Evolutionary conservation across 2,113 vertebrate species (phyloP), one percentile per base, ranked within the genome.

Genomic region (Phaethornis superciliosus): DNA sequence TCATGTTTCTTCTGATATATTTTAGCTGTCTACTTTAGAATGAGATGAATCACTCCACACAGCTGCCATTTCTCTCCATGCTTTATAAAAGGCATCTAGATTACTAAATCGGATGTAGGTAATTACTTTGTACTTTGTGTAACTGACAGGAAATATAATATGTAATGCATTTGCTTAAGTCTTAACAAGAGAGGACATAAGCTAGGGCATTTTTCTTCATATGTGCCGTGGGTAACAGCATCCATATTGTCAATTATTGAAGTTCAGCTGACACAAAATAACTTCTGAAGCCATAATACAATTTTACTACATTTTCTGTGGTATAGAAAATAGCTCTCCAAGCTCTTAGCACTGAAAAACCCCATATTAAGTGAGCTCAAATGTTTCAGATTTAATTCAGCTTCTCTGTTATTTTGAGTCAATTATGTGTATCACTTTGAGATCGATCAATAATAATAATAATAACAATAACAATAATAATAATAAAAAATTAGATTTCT

Each of bases 51-150:
- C 92, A 90, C 62, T 88, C 68, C 33, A 92, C 28, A 70, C 90
- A 96, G 92, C 85, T 96, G 92, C 88, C 69, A 71, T 95, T 95
- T 81, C 92, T 90, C 52, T 60, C 28, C 30, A 13, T 81, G 60
- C 28, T 88, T 93, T 90, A 85, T 67, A 88, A 87, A 96, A 95
- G 76, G 32, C 90, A 93, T 90, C 76, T 63, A 96, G 82, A 95
- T 93, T 68, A 96, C 92, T 96, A 92, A 86, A 96, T 96, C 76
- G 21, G 95, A 95, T 95, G 76, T 93, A 93, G 87, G 92, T 94
- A 96, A 96, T 96, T 94, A 96, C 92, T 95, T 94, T 93, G 88
- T 94, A 82, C 85, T 95, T 90, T 84, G 69, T 81, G 52, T 78
- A 94, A 92, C 88, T 94, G 92, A 90, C 85, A 96, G 85, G 72